Percentiles rank a stretch among this genome's conserved stretches.
Evolutionary conservation across 2,888 invertebrate species (phyloP).

Genomic region (Apodemia duryi): DNA sequence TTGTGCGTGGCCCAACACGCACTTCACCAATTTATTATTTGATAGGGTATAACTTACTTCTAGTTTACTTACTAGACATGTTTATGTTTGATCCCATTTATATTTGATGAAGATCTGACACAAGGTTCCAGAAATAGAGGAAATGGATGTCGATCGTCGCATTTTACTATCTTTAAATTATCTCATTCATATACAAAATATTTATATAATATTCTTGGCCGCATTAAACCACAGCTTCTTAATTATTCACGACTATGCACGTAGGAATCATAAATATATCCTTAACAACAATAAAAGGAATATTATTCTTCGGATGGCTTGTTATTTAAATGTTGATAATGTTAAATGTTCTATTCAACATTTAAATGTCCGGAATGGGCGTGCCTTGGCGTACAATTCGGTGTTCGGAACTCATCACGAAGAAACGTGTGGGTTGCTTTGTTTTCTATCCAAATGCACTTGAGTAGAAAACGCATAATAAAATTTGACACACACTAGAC

Average conservation of each 20-base stretch:
- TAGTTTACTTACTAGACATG: no score
- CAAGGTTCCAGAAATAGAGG: no score
- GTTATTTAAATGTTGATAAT: slow-evolving; percentile 69
- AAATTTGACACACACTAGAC: slow-evolving; percentile 31
- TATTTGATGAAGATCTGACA: no score
- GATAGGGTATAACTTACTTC: no score
- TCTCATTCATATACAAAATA: no score
- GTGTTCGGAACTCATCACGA: slow-evolving; percentile 23
- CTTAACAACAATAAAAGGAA: slow-evolving; percentile 49
- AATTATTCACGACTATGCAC: slow-evolving; percentile 21
- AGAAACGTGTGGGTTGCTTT: slow-evolving; percentile 31
- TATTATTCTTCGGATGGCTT: slow-evolving; percentile 61
- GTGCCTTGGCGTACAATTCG: slow-evolving; percentile 38
- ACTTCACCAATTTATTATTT: no score
- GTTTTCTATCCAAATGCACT: slow-evolving; percentile 32
- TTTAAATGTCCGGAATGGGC: slow-evolving; percentile 52
- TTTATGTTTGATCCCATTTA: no score
- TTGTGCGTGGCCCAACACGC: no score
- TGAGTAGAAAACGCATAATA: slow-evolving; percentile 33
- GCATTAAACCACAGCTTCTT: neutral
- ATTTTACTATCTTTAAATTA: no score
- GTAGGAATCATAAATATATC: slow-evolving; percentile 36
- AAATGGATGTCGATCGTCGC: no score
- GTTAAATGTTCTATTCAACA: slow-evolving; percentile 61
- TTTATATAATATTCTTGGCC: no score